phyloP scores from a whole-genome alignment of 2,113 vertebrate genomes.

The Notarius lentiginosus region DNA sequence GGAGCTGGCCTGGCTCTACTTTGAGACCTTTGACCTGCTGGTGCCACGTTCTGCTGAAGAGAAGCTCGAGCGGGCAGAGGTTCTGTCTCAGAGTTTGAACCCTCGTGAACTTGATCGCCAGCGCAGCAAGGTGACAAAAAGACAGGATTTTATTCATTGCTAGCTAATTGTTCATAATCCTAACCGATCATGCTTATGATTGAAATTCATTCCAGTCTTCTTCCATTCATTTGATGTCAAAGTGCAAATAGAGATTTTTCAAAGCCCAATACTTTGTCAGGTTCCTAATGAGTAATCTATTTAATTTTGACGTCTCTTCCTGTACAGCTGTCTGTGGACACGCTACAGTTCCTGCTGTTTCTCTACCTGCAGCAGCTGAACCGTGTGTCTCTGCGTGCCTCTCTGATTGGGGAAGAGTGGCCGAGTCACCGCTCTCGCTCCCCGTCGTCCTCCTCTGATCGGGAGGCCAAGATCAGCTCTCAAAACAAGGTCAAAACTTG shows the following conservation, averaged over 20 bases:
- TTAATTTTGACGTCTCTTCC: background rate
- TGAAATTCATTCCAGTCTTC: background rate
- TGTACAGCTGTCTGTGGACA: conserved; percentile 86
- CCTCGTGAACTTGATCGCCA: conserved; percentile 82
- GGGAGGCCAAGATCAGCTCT: conserved; percentile 74
- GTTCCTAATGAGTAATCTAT: background rate
- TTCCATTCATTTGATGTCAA: background rate
- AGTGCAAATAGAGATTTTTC: background rate
- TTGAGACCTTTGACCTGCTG: conserved; percentile 87
- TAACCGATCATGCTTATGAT: background rate
- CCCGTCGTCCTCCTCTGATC: conserved; percentile 67
- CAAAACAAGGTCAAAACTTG: conserved; percentile 81
- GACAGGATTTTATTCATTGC: background rate
- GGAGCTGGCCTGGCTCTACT: conserved; percentile 91
- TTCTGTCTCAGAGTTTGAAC: conserved; percentile 77
- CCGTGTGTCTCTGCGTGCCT: conserved; percentile 85
- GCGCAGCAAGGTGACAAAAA: conserved; percentile 72
- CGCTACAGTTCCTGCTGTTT: conserved; percentile 93
- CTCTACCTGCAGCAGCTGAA: conserved; percentile 91
- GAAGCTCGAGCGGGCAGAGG: conserved; percentile 85
- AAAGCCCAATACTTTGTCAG: background rate
- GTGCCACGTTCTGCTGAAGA: conserved; percentile 63
- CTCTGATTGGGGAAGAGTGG: conserved; percentile 93
- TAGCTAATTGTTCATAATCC: background rate
- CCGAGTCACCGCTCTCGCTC: conserved; percentile 79